Conservation (phyloP, 2,888 invertebrate species). For the Bursaphelenchus okinawaensis region DNA sequence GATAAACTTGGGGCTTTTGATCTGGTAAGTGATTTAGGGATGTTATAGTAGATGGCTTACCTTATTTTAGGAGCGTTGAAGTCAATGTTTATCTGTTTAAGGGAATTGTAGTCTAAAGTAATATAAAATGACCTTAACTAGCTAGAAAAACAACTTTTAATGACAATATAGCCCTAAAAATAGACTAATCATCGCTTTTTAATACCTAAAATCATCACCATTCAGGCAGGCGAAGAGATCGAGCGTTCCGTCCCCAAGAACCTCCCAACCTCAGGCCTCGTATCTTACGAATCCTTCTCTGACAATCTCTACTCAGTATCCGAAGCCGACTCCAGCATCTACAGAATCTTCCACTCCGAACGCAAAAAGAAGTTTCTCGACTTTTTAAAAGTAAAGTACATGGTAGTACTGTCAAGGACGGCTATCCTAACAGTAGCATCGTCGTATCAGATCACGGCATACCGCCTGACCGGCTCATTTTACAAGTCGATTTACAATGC, state of each 20-base stretch:
- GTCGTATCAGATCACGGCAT: slow-evolving; percentile 44
- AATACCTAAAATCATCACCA: slow-evolving; percentile 29
- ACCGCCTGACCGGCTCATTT: slow-evolving; percentile 49
- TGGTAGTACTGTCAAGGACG: slow-evolving; percentile 28
- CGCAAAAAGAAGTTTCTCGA: slow-evolving; percentile 27
- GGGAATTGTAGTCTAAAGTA: too few species aligned
- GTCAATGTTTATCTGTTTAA: too few species aligned
- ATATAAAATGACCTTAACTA: too few species aligned
- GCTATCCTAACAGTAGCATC: slow-evolving; percentile 43
- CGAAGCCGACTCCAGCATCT: slow-evolving; percentile 23
- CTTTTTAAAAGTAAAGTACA: slow-evolving; percentile 24
- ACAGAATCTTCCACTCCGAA: slow-evolving; percentile 16
- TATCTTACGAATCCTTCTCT: slow-evolving; percentile 27
- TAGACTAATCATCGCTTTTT: slow-evolving; percentile 25
- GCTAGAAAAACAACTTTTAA: too few species aligned
- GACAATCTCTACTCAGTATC: slow-evolving; percentile 27
- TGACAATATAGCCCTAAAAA: too few species aligned
- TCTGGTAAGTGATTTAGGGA: not conserved
- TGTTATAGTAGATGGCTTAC: too few species aligned
- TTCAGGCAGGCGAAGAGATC: not conserved
- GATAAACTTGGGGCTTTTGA: slow-evolving; percentile 1
- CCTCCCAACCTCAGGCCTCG: not conserved
- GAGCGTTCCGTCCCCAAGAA: not conserved
- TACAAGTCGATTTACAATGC: slow-evolving; percentile 38
- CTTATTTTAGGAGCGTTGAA: too few species aligned